phyloP scores from a whole-genome alignment of 1,140 invertebrate genomes.

The Bombus difficillimus region DNA sequence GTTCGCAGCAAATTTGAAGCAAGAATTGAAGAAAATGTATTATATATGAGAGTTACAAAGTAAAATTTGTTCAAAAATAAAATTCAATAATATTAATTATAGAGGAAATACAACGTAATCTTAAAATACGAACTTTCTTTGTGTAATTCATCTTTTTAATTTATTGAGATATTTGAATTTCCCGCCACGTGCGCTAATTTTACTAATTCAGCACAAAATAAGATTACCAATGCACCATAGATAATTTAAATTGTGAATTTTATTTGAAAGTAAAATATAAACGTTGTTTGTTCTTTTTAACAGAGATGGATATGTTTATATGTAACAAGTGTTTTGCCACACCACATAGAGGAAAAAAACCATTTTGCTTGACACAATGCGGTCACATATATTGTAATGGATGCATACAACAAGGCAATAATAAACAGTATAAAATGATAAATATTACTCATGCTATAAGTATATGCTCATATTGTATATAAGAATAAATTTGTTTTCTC shows the following conservation, averaged over 20 bases:
- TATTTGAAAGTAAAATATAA: neutral
- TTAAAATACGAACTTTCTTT: neutral
- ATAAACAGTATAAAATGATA: neutral
- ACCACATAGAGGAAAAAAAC: slow-evolving; percentile 33
- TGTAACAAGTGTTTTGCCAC: slow-evolving; percentile 55
- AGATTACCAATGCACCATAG: neutral
- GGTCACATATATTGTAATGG: slow-evolving; percentile 54
- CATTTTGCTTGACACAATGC: slow-evolving; percentile 54
- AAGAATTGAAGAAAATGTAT: neutral
- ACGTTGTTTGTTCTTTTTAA: neutral
- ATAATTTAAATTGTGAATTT: neutral
- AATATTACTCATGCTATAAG: neutral
- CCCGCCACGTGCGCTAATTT: too few relatives aligned
- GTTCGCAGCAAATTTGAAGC: neutral
- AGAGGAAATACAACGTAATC: neutral
- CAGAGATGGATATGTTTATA: slow-evolving; percentile 29
- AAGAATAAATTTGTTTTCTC: neutral
- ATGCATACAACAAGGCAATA: slow-evolving; percentile 49
- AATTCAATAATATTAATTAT: neutral
- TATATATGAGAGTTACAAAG: neutral
- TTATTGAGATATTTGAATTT: too few relatives aligned
- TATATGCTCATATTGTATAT: neutral
- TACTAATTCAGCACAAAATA: neutral
- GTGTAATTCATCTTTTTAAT: neutral
- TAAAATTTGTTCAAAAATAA: neutral